Evolutionary conservation across 2,888 invertebrate genomes (phyloP).

Genomic region (Mechanitis messenoides): DNA sequence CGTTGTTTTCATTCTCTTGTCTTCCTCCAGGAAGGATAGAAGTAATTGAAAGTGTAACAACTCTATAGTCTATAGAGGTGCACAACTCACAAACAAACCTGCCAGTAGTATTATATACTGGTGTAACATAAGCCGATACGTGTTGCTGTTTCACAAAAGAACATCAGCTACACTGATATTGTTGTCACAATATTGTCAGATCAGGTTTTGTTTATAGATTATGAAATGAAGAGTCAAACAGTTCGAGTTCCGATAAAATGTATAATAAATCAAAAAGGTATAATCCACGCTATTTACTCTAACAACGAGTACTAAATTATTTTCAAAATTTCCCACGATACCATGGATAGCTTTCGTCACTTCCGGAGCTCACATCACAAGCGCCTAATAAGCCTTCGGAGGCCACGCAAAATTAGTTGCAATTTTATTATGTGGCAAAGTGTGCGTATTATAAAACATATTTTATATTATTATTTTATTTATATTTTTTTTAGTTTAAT

Average conservation of each 20-base stretch:
- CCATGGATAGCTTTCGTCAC: constrained; percentile 41
- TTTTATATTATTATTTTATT: background rate
- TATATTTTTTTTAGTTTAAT: too few species aligned
- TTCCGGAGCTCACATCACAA: constrained; percentile 56
- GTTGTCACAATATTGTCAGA: background rate
- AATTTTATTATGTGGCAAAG: constrained; percentile 12
- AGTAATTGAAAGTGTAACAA: constrained; percentile 10
- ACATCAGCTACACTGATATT: constrained; percentile 1
- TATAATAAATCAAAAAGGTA: background rate
- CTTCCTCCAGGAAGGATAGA: constrained; percentile 6
- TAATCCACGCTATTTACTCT: constrained; percentile 9
- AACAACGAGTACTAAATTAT: constrained; percentile 17
- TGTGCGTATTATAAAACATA: background rate
- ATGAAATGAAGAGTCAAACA: too few species aligned
- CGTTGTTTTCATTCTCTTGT: background rate
- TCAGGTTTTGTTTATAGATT: background rate
- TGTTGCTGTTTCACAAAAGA: constrained; percentile 7
- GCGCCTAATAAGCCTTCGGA: constrained; percentile 44
- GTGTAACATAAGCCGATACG: constrained; percentile 48
- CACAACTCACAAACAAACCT: constrained; percentile 49
- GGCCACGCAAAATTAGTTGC: constrained; percentile 32
- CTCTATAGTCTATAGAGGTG: constrained; percentile 51
- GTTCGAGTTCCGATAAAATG: background rate
- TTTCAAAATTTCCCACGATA: constrained; percentile 39
- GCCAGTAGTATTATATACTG: constrained; percentile 54